These are phyloP conservation scores for Nestor notabilis DNA, from an alignment of 2,113 vertebrate species.

Conservation along the genomic window DNA sequence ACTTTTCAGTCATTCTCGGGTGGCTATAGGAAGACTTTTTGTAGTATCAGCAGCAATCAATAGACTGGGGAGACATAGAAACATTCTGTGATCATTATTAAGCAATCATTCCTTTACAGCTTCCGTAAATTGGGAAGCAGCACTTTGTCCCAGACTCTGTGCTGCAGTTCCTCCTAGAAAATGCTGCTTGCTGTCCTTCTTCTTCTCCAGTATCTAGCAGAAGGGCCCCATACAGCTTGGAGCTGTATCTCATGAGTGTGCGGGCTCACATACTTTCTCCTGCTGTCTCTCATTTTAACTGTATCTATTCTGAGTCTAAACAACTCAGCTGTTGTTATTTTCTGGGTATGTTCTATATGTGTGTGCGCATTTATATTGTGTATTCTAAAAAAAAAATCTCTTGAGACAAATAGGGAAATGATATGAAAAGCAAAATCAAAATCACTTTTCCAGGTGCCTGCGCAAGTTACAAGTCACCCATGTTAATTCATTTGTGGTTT, in stretches of 20 bases:
- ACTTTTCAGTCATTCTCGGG: not conserved
- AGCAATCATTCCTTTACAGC: not conserved
- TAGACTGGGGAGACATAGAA: not conserved
- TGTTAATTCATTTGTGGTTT: not conserved
- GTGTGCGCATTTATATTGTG: not conserved
- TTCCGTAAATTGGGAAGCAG: not conserved
- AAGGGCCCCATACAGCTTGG: not conserved
- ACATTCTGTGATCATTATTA: not conserved
- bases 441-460: not conserved
- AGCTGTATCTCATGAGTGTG: not conserved
- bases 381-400: not conserved
- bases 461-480: not conserved
- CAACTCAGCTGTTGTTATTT: conserved; percentile 23
- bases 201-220: not conserved
- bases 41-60: not conserved
- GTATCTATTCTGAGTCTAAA: conserved; percentile 8
- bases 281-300: not conserved
- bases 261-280: not conserved
- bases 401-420: not conserved
- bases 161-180: not conserved
- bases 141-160: not conserved
- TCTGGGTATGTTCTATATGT: not conserved
- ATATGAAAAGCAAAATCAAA: not conserved
- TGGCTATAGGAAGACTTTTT: not conserved
- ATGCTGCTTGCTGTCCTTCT: not conserved